phyloP scores from a whole-genome alignment of 2,113 vertebrate species.

The Beaufortia kweichowensis region DNA sequence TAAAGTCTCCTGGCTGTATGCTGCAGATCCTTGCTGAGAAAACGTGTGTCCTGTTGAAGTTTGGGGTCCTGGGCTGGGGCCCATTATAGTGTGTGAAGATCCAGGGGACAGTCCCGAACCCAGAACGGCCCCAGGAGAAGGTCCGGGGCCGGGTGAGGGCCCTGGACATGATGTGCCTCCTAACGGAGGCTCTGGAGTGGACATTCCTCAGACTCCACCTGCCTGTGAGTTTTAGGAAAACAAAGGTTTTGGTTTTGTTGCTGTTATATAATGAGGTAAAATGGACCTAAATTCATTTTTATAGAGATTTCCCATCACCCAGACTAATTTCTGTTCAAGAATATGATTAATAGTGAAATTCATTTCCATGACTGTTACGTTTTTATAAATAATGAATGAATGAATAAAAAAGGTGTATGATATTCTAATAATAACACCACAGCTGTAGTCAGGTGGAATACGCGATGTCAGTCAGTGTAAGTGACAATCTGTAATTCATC shows the following conservation, averaged over 20 bases:
- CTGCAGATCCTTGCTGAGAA: constrained; percentile 79
- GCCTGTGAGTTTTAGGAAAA: too few relatives aligned
- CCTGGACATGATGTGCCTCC: constrained; percentile 86
- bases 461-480: too few relatives aligned
- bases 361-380: too few relatives aligned
- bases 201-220: constrained; percentile 74
- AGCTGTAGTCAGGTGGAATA: constrained; percentile 14
- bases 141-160: constrained; percentile 85
- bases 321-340: too few relatives aligned
- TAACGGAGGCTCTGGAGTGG: constrained; percentile 88
- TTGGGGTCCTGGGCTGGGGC: constrained; percentile 87
- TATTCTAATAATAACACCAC: too few relatives aligned
- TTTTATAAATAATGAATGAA: too few relatives aligned
- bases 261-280: too few relatives aligned
- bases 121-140: constrained; percentile 85
- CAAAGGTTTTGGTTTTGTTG: too few relatives aligned
- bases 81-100: constrained; percentile 92
- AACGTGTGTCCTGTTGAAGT: constrained; percentile 78
- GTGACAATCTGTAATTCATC: too few relatives aligned
- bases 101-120: constrained; percentile 88
- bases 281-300: too few relatives aligned
- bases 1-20: constrained; percentile 85
- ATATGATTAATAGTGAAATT: too few relatives aligned
- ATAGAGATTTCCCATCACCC: too few relatives aligned
- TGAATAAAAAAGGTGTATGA: neutral